Conservation (phyloP, 2,888 invertebrate genomes). For the Antheraea assamensis region DNA sequence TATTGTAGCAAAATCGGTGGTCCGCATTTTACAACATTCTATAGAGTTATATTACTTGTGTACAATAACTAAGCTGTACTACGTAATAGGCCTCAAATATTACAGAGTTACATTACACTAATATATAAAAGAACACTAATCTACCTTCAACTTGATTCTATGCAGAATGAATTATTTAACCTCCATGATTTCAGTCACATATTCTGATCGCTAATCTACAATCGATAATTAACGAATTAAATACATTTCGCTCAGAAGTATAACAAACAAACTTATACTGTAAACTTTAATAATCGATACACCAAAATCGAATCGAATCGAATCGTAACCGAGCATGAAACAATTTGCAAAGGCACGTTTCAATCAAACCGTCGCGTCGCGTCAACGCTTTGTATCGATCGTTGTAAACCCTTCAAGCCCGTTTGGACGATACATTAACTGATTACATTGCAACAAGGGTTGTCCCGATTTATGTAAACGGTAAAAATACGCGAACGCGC, state of each 20-base stretch:
- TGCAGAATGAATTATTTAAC: too few relatives aligned
- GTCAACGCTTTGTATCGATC: constrained; percentile 21
- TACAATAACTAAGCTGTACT: too few relatives aligned
- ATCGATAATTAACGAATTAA: neutral
- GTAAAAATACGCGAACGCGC: constrained; percentile 32
- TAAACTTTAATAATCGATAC: neutral
- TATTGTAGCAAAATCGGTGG: too few relatives aligned
- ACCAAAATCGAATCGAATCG: neutral
- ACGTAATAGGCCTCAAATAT: too few relatives aligned
- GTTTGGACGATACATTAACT: constrained; percentile 67
- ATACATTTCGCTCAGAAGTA: neutral
- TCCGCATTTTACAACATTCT: too few relatives aligned
- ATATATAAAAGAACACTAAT: neutral
- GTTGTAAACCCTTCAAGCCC: constrained; percentile 59
- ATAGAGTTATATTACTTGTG: too few relatives aligned
- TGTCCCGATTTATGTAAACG: constrained; percentile 50
- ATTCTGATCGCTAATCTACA: too few relatives aligned
- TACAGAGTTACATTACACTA: too few relatives aligned
- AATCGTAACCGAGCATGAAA: neutral
- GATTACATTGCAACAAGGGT: constrained; percentile 66
- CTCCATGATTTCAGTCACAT: too few relatives aligned
- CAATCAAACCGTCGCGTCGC: constrained; percentile 20
- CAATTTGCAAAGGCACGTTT: constrained; percentile 5
- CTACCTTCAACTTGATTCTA: neutral
- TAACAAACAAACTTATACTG: neutral